Percentiles rank a stretch among this genome's conserved stretches.
phyloP scores from a whole-genome alignment of 2,888 invertebrate species.

The Cosmopolites sordidus region DNA sequence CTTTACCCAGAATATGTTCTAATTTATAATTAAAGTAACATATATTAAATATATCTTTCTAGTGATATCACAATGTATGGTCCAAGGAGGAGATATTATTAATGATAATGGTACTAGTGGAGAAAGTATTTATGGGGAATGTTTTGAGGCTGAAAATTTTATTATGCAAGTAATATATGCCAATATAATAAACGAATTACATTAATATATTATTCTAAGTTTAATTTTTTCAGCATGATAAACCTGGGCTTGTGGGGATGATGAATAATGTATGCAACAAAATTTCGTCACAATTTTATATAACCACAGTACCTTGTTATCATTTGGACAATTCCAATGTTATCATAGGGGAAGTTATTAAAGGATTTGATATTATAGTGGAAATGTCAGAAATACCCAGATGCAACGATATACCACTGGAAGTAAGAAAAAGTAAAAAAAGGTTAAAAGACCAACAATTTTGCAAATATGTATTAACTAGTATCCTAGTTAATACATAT shows the following conservation, averaged over 20 bases:
- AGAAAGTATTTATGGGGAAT: conserved; percentile 85
- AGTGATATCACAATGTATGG: conserved; percentile 84
- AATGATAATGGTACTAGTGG: conserved; percentile 82
- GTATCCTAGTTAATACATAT: too few relatives aligned
- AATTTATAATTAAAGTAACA: too few relatives aligned
- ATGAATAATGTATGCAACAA: conserved; percentile 78
- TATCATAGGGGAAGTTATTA: conserved; percentile 74
- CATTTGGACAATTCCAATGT: conserved; percentile 80
- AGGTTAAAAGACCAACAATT: too few relatives aligned
- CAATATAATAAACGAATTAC: too few relatives aligned
- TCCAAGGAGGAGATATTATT: conserved; percentile 77
- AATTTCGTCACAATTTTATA: conserved; percentile 94
- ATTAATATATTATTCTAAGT: too few relatives aligned
- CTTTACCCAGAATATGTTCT: background rate
- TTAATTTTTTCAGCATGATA: conserved; percentile 50
- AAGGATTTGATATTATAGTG: conserved; percentile 67
- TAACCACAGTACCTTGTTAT: conserved; percentile 69
- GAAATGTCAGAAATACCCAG: conserved; percentile 64
- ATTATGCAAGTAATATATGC: conserved; percentile 21
- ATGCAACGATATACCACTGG: conserved; percentile 54
- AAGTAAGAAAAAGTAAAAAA: conserved; percentile 54
- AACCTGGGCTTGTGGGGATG: conserved; percentile 69
- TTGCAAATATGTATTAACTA: too few relatives aligned
- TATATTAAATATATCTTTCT: conserved; percentile 45
- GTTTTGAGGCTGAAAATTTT: conserved; percentile 82